Evolutionary conservation across 2,797 vertebrate genomes (phyloP).

Genomic region (Anableps anableps): DNA sequence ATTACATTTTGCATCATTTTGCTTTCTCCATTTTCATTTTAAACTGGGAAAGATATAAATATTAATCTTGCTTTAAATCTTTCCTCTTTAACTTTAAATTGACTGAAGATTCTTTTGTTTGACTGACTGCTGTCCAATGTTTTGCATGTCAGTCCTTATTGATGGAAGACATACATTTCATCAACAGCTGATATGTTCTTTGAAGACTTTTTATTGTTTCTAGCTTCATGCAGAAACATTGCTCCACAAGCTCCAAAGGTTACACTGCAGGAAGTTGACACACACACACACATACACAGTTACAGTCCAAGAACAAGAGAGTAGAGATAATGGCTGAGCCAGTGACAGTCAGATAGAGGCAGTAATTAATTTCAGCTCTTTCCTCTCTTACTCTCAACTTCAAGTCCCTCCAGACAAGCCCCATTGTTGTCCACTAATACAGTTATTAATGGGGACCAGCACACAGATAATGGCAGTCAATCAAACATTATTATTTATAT

Average conservation of each 20-base stretch:
- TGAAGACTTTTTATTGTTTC: background rate
- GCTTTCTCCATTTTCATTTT: background rate
- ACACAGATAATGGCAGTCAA: conserved; percentile 70
- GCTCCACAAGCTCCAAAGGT: conserved; percentile 30
- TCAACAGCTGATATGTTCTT: background rate
- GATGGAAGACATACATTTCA: background rate
- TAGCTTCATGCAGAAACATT: conserved; percentile 22
- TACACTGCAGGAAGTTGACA: conserved; percentile 30
- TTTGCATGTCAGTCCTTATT: background rate
- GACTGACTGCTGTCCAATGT: background rate
- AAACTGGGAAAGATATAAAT: background rate
- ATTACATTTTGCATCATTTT: background rate
- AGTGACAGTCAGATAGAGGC: conserved; percentile 68
- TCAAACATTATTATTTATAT: conserved; percentile 61
- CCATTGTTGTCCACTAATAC: conserved; percentile 76
- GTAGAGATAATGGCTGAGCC: conserved; percentile 63
- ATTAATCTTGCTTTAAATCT: background rate
- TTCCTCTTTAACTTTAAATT: background rate
- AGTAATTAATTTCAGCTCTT: conserved; percentile 77
- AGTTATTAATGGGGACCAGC: conserved; percentile 73
- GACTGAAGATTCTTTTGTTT: background rate
- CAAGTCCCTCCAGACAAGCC: conserved; percentile 60
- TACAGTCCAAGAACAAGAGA: conserved; percentile 24
- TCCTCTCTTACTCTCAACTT: conserved; percentile 49
- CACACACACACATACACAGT: conserved; percentile 24